Evolutionary conservation across 2,888 invertebrate species (phyloP), one percentile per base, ranked within the genome.

Genomic region (Abrostola tripartita): DNA sequence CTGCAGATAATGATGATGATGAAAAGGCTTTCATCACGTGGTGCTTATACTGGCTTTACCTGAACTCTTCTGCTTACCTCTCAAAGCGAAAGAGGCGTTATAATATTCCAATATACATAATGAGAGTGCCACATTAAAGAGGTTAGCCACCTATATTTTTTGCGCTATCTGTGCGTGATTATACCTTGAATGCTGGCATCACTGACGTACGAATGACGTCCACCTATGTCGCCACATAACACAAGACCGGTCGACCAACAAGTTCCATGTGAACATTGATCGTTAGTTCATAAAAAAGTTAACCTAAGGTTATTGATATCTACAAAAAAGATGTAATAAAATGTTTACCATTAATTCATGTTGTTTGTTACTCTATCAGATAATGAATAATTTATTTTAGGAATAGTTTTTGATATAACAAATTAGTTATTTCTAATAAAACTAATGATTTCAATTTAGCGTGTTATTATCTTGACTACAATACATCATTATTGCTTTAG

Each of bases 131-230:
- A 24, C 24, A 14, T 9, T n/a, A 14, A 24, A 47, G 44, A 47
- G 44, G 44, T 47, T 47, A 47, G 14, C 44, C 8, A 47, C 24
- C 44, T 24, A 47, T 47, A 24, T 41, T 9, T 6, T 36, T 12
- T 56, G 37, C 42, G 52, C 53, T 63, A 63, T 57, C 10, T 9
- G 38, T 53, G 61, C 53, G 61, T 61, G 59, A 70, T 60, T 65
- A n/a, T 53, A 10, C 52, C 52, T 44, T 50, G 7, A 10, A 40
- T 55, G 55, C 49, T 52, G 47, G 37, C 11, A 54, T 24, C 7
- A 10, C 55, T 65, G 69, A 70, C 61, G 49, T 8, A 56, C 1
- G n/a, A 8, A 6, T 64, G 57, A 57, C 64, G 68, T 67, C 38
- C 5, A n/a, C 10, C 11, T 24, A 49, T 35, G 49, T n/a, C 5